These are phyloP conservation scores for Silurus aristotelis DNA, from an alignment of 2,797 vertebrate genomes.

Conservation along the genomic window DNA sequence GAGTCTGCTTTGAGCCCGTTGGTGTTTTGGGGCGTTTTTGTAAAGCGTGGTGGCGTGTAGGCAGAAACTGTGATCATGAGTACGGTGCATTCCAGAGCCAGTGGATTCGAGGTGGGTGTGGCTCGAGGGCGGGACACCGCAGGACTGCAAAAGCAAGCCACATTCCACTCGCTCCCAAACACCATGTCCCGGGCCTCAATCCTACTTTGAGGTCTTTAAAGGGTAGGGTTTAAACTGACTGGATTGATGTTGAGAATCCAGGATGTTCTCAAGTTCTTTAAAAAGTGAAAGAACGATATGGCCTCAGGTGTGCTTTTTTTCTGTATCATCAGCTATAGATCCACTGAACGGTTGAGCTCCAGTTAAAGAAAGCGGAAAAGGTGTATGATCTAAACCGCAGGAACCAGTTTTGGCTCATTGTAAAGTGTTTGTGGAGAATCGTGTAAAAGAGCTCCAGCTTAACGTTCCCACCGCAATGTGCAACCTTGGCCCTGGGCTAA, in stretches of 20 bases:
- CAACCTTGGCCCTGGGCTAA: slow-evolving; percentile 25
- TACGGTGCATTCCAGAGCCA: slow-evolving; percentile 52
- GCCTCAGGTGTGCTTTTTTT: neutral
- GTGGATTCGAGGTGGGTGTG: slow-evolving; percentile 46
- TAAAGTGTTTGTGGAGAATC: neutral
- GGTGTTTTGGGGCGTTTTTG: slow-evolving; percentile 19
- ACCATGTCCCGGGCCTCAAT: neutral
- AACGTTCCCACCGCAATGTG: neutral
- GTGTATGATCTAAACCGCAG: neutral
- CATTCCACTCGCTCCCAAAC: slow-evolving; percentile 2
- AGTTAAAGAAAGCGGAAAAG: neutral
- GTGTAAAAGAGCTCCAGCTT: neutral
- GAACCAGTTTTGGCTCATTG: neutral
- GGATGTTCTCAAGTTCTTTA: neutral
- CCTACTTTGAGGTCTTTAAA: neutral
- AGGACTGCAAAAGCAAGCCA: slow-evolving; percentile 42
- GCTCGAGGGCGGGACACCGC: slow-evolving; percentile 47
- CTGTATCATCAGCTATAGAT: neutral
- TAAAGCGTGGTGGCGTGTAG: slow-evolving; percentile 10
- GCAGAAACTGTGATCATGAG: slow-evolving; percentile 22
- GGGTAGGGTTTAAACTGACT: neutral
- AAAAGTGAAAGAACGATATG: neutral
- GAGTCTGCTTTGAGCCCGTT: neutral
- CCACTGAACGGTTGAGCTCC: neutral
- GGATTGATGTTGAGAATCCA: neutral